Evolutionary conservation across 37 sponge, comb jelly and placozoan species (phyloP).

Genomic region (Diacarnus erythraeanus): DNA sequence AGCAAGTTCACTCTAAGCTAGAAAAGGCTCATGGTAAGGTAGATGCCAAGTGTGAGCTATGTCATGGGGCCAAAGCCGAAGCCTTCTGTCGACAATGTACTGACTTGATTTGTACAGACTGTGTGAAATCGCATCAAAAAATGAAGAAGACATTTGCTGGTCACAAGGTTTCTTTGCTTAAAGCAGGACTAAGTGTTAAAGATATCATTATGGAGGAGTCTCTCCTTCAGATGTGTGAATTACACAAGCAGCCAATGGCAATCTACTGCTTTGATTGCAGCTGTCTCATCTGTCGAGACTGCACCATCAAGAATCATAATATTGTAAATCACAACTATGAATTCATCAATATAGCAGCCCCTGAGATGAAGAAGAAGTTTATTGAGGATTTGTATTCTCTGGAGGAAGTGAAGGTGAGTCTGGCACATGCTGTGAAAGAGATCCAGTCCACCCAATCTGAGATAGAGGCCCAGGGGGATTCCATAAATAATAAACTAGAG

Average conservation of each 20-base stretch:
- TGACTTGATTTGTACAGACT: background rate
- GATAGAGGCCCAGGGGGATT: constrained; percentile 1
- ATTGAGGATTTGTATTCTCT: constrained; percentile 1
- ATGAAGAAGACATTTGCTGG: background rate
- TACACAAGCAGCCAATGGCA: constrained; percentile 18
- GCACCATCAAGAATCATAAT: background rate
- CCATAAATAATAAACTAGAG: constrained; percentile 2
- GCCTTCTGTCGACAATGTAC: background rate
- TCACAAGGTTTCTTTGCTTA: background rate
- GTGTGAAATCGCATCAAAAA: background rate
- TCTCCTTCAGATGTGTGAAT: background rate
- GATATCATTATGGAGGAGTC: background rate
- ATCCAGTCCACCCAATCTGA: background rate
- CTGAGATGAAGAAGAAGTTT: constrained; percentile 11
- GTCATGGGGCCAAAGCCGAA: background rate
- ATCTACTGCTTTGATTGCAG: constrained; percentile 43
- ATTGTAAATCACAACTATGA: constrained; percentile 25
- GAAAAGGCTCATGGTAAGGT: background rate
- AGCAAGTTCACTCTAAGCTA: background rate
- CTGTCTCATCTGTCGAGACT: constrained; percentile 31
- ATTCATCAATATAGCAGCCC: constrained; percentile 29
- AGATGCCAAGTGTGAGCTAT: background rate
- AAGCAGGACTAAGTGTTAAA: background rate
- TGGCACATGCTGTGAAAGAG: background rate
- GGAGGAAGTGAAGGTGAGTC: background rate